phyloP scores from a whole-genome alignment of 2,113 vertebrate genomes.

The Tragelaphus scriptus region DNA sequence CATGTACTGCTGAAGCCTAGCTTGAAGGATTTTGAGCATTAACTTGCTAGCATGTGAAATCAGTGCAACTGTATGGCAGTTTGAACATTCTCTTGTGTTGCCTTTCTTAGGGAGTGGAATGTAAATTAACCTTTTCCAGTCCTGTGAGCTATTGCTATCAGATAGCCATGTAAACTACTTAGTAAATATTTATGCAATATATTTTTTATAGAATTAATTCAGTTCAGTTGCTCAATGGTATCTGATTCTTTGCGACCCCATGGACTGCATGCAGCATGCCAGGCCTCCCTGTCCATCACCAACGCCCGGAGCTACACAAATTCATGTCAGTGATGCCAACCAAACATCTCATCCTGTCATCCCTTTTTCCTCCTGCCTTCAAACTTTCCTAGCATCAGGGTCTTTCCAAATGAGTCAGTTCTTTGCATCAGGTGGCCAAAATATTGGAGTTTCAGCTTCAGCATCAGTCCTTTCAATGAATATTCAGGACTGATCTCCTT shows the following conservation, averaged over 20 bases:
- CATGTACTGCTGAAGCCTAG: not conserved
- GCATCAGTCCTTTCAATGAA: not conserved
- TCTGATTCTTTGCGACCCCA: not conserved
- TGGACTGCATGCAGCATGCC: not conserved
- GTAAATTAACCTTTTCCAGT: not conserved
- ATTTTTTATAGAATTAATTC: not conserved
- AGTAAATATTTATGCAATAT: not conserved
- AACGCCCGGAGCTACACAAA: not conserved
- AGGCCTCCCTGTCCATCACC: not conserved
- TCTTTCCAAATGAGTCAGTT: not conserved
- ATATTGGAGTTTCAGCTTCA: not conserved
- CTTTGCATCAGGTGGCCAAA: not conserved
- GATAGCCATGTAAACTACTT: not conserved
- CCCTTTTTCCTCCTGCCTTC: not conserved
- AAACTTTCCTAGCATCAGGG: not conserved
- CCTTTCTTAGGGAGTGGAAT: not conserved
- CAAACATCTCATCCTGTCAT: not conserved
- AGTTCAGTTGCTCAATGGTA: not conserved
- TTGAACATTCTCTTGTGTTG: not conserved
- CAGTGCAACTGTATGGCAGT: not conserved
- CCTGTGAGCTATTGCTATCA: not conserved
- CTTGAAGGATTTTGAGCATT: not conserved
- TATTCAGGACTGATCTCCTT: not conserved
- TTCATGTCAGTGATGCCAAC: not conserved
- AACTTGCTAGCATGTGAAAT: not conserved